A percentile compares a stretch with the other conserved stretches of the same genome.
These are phyloP conservation scores for Frieseomelitta varia DNA, from an alignment of 1,140 invertebrate genomes.

Conservation along the genomic window DNA sequence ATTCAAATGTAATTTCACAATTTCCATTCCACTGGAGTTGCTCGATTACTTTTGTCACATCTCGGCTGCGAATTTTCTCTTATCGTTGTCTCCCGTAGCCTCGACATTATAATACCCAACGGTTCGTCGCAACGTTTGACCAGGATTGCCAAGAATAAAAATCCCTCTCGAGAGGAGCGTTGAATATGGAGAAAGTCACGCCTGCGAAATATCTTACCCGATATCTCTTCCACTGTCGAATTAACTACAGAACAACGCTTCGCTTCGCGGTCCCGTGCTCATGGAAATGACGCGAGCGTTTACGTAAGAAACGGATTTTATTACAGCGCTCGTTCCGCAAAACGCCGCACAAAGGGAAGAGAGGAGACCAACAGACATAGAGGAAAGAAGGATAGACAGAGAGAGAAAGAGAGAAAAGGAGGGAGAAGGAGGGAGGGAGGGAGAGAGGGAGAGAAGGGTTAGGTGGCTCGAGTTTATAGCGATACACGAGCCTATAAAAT, in stretches of 20 bases:
- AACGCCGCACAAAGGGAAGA: no score
- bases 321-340: not conserved
- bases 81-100: no score
- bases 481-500: constrained; percentile 67
- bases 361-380: not conserved
- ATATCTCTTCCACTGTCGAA: not conserved
- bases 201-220: not conserved
- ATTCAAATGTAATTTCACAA: not conserved
- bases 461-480: constrained; percentile 20
- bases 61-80: no score
- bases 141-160: not conserved
- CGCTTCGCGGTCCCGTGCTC: not conserved
- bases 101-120: no score
- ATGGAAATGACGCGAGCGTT: constrained; percentile 3
- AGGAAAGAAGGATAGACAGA: no score
- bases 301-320: constrained; percentile 36
- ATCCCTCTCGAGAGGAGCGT: not conserved
- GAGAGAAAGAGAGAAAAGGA: not conserved
- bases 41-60: no score
- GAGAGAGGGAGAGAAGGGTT: not conserved
- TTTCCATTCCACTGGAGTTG: not conserved
- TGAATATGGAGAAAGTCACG: not conserved
- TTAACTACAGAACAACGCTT: not conserved
- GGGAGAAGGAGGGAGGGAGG: not conserved
- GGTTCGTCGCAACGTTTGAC: no score